Base-by-base conservation (phyloP, 2,113 vertebrate genomes). In the Neodon shergylaensis region DNA sequence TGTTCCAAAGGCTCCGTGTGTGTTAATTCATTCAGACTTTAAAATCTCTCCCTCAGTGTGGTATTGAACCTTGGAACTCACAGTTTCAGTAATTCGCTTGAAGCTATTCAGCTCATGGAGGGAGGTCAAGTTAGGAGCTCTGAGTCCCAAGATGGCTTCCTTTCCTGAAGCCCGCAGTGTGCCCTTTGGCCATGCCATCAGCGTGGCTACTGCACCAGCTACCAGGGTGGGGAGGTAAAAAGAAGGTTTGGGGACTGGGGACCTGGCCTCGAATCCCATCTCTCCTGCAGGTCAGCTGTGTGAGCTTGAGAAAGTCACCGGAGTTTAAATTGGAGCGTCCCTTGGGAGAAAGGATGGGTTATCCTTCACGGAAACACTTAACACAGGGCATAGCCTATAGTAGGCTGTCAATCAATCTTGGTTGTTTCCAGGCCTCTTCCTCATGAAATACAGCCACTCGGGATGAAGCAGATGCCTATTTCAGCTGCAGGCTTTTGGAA, bases 391-490 rank as follows among this genome's bases (percentile, higher is more conserved):
- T 16, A 72, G 88, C 85, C 44, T 65, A 22, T 21, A 66, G 73
- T 61, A 82, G 78, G 90, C 42, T 61, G 33, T 81, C 47, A 31
- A 0, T 68, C 78, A 44, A 61, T 49, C 63, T n/a, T 65, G 36
- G 21, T 19, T 94, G 47, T 28, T 58, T 70, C 47, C 42, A 49
- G 66, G 73, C 31, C 39, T 54, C 94, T 83, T 76, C 68, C 70
- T 72, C 33, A 33, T 47, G 72, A 93, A 95, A 39, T 65, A 83
- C 0, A 66, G 52, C n/a, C 74, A 17, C 58, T 78, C 5, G 24
- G 93, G 89, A 94, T 92, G 91, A 95, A 95, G 89, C 39, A 39
- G 33, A 36, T 9, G 44, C 77, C 94, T 88, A 42, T 86, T 73
- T 88, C 31, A 79, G 93, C 54, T 68, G 42, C 19, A 95, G 61